Percentiles rank a stretch among this genome's conserved stretches.
Conservation (phyloP, 2,797 vertebrate species). For the Neomorphus geoffroyi region DNA sequence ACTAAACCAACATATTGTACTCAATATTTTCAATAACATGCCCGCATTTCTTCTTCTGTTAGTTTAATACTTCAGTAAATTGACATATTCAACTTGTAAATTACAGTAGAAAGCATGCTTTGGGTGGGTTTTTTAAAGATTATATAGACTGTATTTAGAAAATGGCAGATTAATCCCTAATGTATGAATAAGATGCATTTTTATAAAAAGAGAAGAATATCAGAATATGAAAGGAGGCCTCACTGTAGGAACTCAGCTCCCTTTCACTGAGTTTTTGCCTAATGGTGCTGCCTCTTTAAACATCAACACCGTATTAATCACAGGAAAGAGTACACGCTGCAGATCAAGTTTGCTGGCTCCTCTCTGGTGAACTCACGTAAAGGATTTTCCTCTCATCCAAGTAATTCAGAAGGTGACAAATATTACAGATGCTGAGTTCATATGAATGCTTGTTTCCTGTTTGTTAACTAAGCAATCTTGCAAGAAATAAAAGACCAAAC, state of each 20-base stretch:
- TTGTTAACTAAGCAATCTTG: constrained; percentile 82
- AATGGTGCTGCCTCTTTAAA: constrained; percentile 56
- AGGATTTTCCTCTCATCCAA: constrained; percentile 72
- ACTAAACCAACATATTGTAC: not conserved
- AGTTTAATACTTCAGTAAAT: not conserved
- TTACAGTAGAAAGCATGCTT: not conserved
- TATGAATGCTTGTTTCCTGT: constrained; percentile 72
- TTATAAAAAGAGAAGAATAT: not conserved
- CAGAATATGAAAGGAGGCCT: not conserved
- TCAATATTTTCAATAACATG: not conserved
- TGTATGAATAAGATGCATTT: not conserved
- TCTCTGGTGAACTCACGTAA: constrained; percentile 73
- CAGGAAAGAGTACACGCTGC: constrained; percentile 22
- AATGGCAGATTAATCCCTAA: not conserved
- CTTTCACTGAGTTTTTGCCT: constrained; percentile 31
- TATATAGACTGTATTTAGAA: not conserved
- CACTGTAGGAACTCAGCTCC: not conserved
- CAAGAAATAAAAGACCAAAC: constrained; percentile 74
- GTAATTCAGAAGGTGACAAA: constrained; percentile 78
- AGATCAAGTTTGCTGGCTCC: constrained; percentile 27
- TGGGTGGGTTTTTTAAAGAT: not conserved
- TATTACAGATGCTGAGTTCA: constrained; percentile 80
- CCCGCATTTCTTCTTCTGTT: not conserved
- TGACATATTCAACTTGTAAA: not conserved
- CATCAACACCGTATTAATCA: constrained; percentile 69